Conservation (phyloP, 2,797 vertebrate genomes). For the Corythornis leucogaster region DNA sequence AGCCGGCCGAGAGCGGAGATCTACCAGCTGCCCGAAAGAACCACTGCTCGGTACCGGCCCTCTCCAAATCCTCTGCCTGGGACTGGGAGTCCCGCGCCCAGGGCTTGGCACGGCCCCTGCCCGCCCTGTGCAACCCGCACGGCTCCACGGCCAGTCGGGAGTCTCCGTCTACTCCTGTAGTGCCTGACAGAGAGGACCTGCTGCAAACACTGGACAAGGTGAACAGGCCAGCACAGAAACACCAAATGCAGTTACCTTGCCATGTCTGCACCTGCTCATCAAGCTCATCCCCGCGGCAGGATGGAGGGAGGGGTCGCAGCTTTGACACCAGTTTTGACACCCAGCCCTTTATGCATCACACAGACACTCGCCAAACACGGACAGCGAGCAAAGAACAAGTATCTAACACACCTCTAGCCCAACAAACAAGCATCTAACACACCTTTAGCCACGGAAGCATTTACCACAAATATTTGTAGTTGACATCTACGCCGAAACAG, state of each 20-base stretch:
- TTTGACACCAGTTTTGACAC: rapidly evolving
- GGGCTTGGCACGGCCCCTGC: rapidly evolving
- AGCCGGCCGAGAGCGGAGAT: rapidly evolving
- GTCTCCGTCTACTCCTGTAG: rapidly evolving
- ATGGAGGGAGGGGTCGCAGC: not conserved
- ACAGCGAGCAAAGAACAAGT: not conserved
- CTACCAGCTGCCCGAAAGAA: not conserved
- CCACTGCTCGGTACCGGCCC: rapidly evolving
- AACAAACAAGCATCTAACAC: not conserved
- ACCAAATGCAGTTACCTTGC: rapidly evolving
- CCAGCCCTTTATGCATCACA: rapidly evolving
- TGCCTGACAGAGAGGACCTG: rapidly evolving
- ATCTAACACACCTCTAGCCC: too few species aligned
- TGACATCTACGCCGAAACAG: not conserved
- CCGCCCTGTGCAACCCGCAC: rapidly evolving
- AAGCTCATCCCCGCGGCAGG: rapidly evolving
- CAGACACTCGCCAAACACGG: rapidly evolving
- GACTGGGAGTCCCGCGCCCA: not conserved
- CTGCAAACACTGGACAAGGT: rapidly evolving
- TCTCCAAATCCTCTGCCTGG: rapidly evolving
- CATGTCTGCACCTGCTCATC: not conserved
- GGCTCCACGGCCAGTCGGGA: not conserved
- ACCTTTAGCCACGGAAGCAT: rapidly evolving
- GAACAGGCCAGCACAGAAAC: rapidly evolving
- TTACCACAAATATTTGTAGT: not conserved